Evolutionary conservation across 2,888 invertebrate species (phyloP), one percentile per base, ranked within the genome.

Genomic region (Xestia c-nigrum): DNA sequence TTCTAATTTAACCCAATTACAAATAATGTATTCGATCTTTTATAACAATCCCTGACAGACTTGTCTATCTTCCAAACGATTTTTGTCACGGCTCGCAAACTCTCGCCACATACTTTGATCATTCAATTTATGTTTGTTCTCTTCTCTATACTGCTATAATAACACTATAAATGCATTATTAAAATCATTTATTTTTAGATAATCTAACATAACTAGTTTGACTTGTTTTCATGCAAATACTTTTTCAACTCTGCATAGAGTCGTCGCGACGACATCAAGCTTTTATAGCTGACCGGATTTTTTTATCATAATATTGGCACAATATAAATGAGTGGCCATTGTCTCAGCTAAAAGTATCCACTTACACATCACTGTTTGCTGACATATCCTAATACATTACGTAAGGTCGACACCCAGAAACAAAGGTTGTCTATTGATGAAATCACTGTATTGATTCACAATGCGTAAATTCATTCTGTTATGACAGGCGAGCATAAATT

Each of bases 401-500:
- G 92, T 90, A 94, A 94, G 93, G 91, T 90, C 92, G 89, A 96
- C 96, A 94, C 96, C 94, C 93, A 94, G 93, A 96, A 94, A 96
- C 96, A 96, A 96, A 94, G 91, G 93, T 84, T 86, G 89, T 89
- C 92, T 93, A 94, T 94, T 95, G 94, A 95, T 95, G 94, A 94
- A 95, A 96, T 95, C 94, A 93, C 93, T 95, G 91, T 96, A 96
- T 96, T 94, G 95, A 95, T 95, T 95, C 96, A 96, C 96, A 95
- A 96, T 94, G 96, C 96, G 95, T 96, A 94, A 96, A 95, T 94
- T 95, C 94, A 95, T 96, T 95, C 91, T 96, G 95, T 96, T 96
- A 95, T 96, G 96, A 96, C 96, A 96, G 95, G 95, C 94, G 92
- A 93, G 95, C 94, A 95, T 96, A 96, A 96, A 96, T 96, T 96